Base-by-base conservation (phyloP, 1,140 invertebrate genomes). In the Hestina assimilis region DNA sequence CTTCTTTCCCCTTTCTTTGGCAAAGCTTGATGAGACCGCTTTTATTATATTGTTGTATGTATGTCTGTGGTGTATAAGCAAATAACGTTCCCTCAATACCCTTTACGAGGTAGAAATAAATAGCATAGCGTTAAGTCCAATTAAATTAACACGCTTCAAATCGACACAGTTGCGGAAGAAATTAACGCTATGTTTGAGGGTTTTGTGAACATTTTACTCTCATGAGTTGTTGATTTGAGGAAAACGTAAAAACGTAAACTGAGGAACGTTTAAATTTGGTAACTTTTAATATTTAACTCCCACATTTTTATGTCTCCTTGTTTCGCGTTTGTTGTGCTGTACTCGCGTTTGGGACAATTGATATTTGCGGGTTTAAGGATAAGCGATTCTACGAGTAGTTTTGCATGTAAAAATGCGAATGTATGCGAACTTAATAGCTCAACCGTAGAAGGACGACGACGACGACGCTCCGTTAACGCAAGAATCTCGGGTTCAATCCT, bases 241-340 rank as follows among this genome's bases (percentile, higher is more conserved):
- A 28, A 50, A 57, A 57, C 28, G 8, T 42, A 57, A 24, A 50
- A 57, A 57, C 11, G 45, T 24, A 31, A 17, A 19, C 47, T 47
- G 8, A 31, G 43, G 41, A 53, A 52, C 50, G 33, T 47, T 47
- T 41, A 41, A 59, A 46, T 59, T 53, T 59, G 24, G 31, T 21
- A 59, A 59, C 31, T 59, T 59, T 59, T 53, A 59, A 59, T 59
- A 53, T 59, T 59, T 59, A 51, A 28, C n/a, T 53, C 42, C 17
- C 50, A 33, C 42, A 15, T 26, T 8, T 12, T n/a, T 33, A n/a
- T 4, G 19, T 33, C 24, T 29, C 53, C 19, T 59, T 53, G 50
- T 53, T 46, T 42, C 48, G 42, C 57, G 48, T 53, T 59, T 45
- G 41, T 54, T 26, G 28, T 29, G 50, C n/a, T n/a, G n/a, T n/a